Percentiles rank a stretch among this genome's conserved stretches.
Evolutionary conservation across 2,797 vertebrate species (phyloP).

Genomic region (Myoxocephalus aenaeus): DNA sequence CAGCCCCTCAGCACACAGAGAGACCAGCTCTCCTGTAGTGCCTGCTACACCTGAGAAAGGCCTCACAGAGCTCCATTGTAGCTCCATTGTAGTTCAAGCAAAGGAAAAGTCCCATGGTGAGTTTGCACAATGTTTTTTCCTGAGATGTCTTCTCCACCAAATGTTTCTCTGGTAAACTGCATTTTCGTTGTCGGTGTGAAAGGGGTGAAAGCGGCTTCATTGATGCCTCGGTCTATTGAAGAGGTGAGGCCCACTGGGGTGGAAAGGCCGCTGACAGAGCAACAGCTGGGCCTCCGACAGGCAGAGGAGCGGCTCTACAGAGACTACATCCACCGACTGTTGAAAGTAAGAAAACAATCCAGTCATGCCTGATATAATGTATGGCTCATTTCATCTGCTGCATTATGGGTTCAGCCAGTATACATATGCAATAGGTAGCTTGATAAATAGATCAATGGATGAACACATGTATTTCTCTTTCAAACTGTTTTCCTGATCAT

Average conservation of each 20-base stretch:
- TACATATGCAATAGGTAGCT: not conserved
- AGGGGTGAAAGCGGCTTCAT: slow-evolving; percentile 62
- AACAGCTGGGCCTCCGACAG: slow-evolving; percentile 96
- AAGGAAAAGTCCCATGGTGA: slow-evolving; percentile 73
- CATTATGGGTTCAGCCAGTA: not conserved
- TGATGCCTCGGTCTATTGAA: slow-evolving; percentile 53
- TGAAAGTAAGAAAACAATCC: slow-evolving; percentile 86
- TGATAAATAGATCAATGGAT: not conserved
- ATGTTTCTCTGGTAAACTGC: not conserved
- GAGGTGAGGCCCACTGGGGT: slow-evolving; percentile 70
- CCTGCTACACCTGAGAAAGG: slow-evolving; percentile 49
- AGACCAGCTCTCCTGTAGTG: slow-evolving; percentile 33
- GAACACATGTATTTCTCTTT: not conserved
- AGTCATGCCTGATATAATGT: not conserved
- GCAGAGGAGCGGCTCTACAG: slow-evolving; percentile 96
- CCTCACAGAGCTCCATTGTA: slow-evolving; percentile 25
- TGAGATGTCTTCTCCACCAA: not conserved
- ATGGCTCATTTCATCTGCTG: not conserved
- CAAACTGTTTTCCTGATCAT: not conserved
- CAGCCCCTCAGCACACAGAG: slow-evolving; percentile 50
- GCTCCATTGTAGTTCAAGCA: slow-evolving; percentile 40
- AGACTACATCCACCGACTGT: slow-evolving; percentile 95
- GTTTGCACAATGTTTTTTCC: slow-evolving; percentile 10
- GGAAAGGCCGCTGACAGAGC: slow-evolving; percentile 88
- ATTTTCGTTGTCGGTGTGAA: slow-evolving; percentile 11